phyloP scores from a whole-genome alignment of 1,140 invertebrate species.

The Mya arenaria region DNA sequence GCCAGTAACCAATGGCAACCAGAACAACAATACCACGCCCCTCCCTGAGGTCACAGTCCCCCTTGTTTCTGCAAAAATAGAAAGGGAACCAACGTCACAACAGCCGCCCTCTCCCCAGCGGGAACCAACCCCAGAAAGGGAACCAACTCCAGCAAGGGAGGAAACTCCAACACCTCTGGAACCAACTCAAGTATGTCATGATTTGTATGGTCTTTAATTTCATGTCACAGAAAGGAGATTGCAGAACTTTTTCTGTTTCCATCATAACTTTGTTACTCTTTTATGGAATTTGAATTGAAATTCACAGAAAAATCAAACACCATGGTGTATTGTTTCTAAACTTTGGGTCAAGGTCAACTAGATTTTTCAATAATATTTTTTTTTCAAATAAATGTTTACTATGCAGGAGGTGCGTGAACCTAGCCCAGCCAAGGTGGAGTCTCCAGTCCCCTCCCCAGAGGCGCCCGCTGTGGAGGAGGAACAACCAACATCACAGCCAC shows the following conservation, averaged over 20 bases:
- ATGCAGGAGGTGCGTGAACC: too few relatives aligned
- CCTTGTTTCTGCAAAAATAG: neutral
- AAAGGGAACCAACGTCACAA: slow-evolving; percentile 27
- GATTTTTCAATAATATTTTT: too few relatives aligned
- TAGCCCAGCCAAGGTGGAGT: neutral
- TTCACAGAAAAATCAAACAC: too few relatives aligned
- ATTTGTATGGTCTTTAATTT: too few relatives aligned
- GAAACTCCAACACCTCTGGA: neutral
- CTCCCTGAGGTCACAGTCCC: neutral
- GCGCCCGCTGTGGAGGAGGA: neutral
- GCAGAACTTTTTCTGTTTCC: too few relatives aligned
- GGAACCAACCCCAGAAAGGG: slow-evolving; percentile 36
- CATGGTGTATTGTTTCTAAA: too few relatives aligned
- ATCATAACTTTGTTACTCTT: too few relatives aligned
- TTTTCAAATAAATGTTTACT: too few relatives aligned
- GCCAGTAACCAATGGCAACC: neutral
- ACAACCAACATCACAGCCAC: neutral
- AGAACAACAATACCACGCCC: slow-evolving; percentile 14
- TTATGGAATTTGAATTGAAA: too few relatives aligned
- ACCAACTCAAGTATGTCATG: neutral
- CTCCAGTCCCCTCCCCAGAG: neutral
- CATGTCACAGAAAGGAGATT: too few relatives aligned
- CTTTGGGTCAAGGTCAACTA: too few relatives aligned
- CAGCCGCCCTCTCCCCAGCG: neutral
- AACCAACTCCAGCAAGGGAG: slow-evolving; percentile 32